phyloP scores from a whole-genome alignment of 2,797 vertebrate genomes.

The Harpagifer antarcticus region DNA sequence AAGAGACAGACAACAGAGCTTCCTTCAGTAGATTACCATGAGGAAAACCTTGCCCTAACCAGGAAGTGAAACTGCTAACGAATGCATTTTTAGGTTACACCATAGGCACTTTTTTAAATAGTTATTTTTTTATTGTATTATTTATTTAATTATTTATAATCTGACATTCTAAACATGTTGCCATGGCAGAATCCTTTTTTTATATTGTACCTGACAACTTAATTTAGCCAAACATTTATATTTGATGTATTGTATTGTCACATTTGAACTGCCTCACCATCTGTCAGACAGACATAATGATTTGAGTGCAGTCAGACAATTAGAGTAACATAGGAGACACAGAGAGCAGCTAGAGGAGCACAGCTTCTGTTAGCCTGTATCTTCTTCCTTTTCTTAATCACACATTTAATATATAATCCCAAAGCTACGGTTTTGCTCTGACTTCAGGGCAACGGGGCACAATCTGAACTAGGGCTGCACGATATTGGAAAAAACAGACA shows the following conservation, averaged over 20 bases:
- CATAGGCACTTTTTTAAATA: not conserved
- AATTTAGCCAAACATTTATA: not conserved
- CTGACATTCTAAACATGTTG: not conserved
- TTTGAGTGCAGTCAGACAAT: not conserved
- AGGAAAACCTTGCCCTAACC: not conserved
- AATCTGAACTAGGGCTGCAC: no score
- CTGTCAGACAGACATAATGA: not conserved
- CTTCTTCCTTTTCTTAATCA: not conserved
- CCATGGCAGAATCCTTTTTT: not conserved
- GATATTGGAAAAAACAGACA: no score
- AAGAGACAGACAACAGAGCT: not conserved
- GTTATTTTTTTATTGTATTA: not conserved
- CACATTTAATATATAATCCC: not conserved
- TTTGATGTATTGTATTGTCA: not conserved
- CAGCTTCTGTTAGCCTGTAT: not conserved
- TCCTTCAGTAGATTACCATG: not conserved
- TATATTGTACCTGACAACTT: not conserved
- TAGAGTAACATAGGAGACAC: constrained; percentile 6
- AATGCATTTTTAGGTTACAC: not conserved
- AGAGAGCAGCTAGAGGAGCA: not conserved
- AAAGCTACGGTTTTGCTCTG: not conserved
- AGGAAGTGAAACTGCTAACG: not conserved
- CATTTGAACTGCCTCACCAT: not conserved
- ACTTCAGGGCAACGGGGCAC: not conserved
- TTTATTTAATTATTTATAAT: not conserved